Conservation (phyloP, 2,888 invertebrate genomes). For the Sminthurinus aureus region DNA sequence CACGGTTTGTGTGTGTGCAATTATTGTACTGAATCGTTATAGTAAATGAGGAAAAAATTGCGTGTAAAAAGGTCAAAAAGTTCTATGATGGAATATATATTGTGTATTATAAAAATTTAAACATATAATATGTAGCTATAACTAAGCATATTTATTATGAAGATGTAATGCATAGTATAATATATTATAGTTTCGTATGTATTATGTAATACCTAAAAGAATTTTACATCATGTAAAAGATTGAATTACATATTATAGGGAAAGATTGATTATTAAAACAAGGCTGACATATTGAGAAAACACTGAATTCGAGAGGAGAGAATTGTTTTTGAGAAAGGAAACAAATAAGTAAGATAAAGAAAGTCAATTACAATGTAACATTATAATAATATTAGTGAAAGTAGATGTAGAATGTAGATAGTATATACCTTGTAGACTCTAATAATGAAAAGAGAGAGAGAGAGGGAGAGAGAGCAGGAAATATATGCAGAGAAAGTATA, state of each 20-base stretch:
- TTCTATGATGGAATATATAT: neutral
- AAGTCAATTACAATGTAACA: neutral
- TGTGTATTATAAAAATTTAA: neutral
- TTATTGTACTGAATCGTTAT: neutral
- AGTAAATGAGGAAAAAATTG: neutral
- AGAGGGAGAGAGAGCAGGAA: neutral
- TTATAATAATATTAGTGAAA: too few relatives aligned
- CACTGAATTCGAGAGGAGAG: constrained; percentile 6
- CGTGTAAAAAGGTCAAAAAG: neutral
- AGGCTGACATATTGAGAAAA: constrained; percentile 13
- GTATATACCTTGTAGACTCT: neutral
- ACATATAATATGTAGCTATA: neutral
- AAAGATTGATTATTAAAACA: constrained; percentile 7
- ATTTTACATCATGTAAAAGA: neutral
- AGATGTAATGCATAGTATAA: neutral
- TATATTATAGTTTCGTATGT: neutral
- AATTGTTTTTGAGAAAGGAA: neutral
- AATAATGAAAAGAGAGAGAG: too few relatives aligned
- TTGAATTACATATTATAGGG: neutral
- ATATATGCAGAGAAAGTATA: neutral
- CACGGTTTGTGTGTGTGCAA: neutral
- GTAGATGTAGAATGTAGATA: neutral
- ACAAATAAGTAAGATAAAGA: neutral
- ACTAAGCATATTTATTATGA: neutral
- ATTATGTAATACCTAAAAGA: too few relatives aligned